Base-by-base conservation (phyloP, 2,888 invertebrate species). In the Cephus pulcher region DNA sequence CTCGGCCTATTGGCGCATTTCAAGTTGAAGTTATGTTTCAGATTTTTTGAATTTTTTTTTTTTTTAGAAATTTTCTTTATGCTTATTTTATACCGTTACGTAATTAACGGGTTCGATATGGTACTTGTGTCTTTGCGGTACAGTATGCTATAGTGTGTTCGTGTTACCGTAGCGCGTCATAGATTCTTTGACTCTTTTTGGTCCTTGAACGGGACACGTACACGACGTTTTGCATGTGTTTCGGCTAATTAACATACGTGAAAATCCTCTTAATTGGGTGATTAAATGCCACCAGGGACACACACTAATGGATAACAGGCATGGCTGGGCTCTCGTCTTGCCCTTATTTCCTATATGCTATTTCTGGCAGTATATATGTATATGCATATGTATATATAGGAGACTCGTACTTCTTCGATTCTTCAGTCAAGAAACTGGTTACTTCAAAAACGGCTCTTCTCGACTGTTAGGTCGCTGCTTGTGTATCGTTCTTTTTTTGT, bases 211-310 rank as follows among this genome's bases (percentile, higher is more conserved):
- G 0, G 15, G 71, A 71, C 33, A 15, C 23, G 34, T 35, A 77
- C 74, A 84, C 79, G 84, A 86, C 85, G 84, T 86, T 86, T 88
- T 87, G 88, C 89, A 87, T 84, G 87, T 88, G 87, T 88, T 88
- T 86, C 84, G 85, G 85, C 88, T 89, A 88, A 89, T 89, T 89
- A 89, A 88, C 89, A 89, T 87, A 88, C 87, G 87, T 86, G 88
- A 87, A 88, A 88, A 88, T 88, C 86, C 86, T 84, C 86, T 87
- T 88, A 87, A 89, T 89, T 86, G 86, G 85, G 85, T 84, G 86
- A 87, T 87, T 88, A 87, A 87, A 88, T 84, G 86, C 84, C 83
- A 80, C 81, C 82, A 80, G 82, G 84, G 84, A 83, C 85, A 56
- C 56, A 85, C 82, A 83, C 82, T 86, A 86, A 86, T 86, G 84